phyloP scores from a whole-genome alignment of 2,797 vertebrate species.

The Enteromius argenteus region DNA sequence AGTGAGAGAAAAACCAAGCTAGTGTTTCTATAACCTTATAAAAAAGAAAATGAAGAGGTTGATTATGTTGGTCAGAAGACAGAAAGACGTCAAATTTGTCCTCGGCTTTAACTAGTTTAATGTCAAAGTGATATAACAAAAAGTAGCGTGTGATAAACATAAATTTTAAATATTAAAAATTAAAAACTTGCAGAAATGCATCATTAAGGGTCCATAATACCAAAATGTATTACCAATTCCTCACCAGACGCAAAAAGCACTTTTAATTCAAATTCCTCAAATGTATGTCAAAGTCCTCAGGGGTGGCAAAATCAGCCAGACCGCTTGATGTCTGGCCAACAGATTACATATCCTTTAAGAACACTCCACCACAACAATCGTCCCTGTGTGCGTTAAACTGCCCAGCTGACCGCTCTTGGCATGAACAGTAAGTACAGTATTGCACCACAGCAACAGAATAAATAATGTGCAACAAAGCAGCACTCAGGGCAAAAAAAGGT shows the following conservation, averaged over 20 bases:
- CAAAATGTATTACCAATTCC: neutral
- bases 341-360: conserved; percentile 41
- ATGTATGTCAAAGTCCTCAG: neutral
- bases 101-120: neutral
- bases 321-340: conserved; percentile 32
- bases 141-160: neutral
- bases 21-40: neutral
- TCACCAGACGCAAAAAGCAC: neutral
- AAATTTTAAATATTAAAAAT: neutral
- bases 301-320: neutral
- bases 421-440: neutral
- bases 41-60: neutral
- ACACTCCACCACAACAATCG: conserved; percentile 26
- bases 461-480: neutral
- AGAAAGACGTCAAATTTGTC: neutral
- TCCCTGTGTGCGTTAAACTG: conserved; percentile 2
- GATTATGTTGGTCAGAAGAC: neutral
- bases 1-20: neutral
- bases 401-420: conserved; percentile 25
- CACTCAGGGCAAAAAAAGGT: neutral
- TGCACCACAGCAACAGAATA: neutral
- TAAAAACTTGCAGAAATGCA: neutral
- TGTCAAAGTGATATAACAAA: neutral
- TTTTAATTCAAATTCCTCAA: conserved; percentile 26
- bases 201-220: neutral